Percentiles rank a stretch among this genome's conserved stretches.
Evolutionary conservation across 2,888 invertebrate genomes (phyloP).

Genomic region (Phortica magna): DNA sequence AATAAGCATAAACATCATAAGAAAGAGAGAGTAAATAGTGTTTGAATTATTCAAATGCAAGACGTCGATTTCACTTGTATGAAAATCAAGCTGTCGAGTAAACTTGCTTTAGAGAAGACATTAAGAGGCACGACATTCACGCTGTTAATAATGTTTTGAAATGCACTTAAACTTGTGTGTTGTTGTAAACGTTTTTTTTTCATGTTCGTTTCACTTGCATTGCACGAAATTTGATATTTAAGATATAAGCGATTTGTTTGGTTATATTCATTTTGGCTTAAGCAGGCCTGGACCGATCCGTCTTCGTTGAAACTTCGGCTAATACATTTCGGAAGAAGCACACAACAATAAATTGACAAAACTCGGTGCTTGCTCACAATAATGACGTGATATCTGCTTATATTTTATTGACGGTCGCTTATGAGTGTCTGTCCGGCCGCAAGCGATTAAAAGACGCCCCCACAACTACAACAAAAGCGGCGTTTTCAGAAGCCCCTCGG

Average conservation of each 20-base stretch:
- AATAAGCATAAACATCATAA: slow-evolving; percentile 29
- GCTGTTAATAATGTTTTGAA: slow-evolving; percentile 9
- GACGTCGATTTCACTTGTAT: slow-evolving; percentile 57
- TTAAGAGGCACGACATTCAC: slow-evolving; percentile 33
- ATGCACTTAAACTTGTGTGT: not conserved
- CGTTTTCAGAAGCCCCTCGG: not conserved
- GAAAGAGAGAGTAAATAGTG: slow-evolving; percentile 41
- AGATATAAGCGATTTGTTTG: not conserved
- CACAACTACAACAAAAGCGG: not conserved
- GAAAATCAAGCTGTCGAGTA: slow-evolving; percentile 31
- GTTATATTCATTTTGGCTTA: not conserved
- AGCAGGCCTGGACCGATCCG: too few species aligned
- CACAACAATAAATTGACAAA: slow-evolving; percentile 48
- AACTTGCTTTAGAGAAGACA: not conserved
- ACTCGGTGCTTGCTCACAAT: slow-evolving; percentile 45
- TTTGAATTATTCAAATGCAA: slow-evolving; percentile 55
- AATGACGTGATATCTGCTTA: slow-evolving; percentile 60
- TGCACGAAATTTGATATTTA: slow-evolving; percentile 17
- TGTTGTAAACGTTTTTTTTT: not conserved
- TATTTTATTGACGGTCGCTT: slow-evolving; percentile 40
- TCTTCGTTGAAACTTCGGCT: not conserved
- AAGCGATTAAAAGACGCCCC: not conserved
- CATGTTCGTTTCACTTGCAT: slow-evolving; percentile 41
- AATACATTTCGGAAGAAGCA: slow-evolving; percentile 40
- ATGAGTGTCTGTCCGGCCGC: not conserved